Evolutionary conservation across 1,140 invertebrate species (phyloP).

Genomic region (Cherax quadricarinatus): DNA sequence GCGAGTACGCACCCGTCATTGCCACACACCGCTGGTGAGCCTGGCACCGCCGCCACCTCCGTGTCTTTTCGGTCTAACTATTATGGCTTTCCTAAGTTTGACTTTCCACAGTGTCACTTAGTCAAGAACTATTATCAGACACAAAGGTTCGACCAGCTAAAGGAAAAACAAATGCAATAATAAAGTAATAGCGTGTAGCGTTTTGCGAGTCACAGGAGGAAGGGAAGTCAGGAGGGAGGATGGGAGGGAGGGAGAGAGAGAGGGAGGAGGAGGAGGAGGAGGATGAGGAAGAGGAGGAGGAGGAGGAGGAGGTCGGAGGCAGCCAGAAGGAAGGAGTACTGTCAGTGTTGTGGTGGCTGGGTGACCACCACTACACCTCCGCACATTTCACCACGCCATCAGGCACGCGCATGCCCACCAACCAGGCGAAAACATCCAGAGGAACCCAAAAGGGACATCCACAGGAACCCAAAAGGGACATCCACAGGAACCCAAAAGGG

Average conservation of each 20-base stretch:
- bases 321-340: neutral
- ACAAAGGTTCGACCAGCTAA: too few species aligned
- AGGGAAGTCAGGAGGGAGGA: neutral
- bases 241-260: neutral
- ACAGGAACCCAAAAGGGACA: neutral
- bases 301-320: slow-evolving; percentile 1
- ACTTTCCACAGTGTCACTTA: neutral
- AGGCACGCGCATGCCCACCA: neutral
- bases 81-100: neutral
- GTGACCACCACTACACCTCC: neutral
- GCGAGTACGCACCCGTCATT: slow-evolving; percentile 55
- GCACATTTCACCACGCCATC: neutral
- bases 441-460: neutral
- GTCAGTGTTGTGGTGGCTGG: neutral
- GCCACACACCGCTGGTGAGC: slow-evolving; percentile 10
- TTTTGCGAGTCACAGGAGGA: neutral
- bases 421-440: neutral
- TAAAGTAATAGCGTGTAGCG: neutral
- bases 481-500: too few species aligned
- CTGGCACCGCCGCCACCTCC: neutral
- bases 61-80: neutral
- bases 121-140: too few species aligned
- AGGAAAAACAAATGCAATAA: neutral
- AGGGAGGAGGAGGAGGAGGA: neutral
- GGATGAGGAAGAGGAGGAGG: slow-evolving; percentile 30